Base-by-base conservation (phyloP, 2,888 invertebrate genomes). In the Meiosimyza decipiens region DNA sequence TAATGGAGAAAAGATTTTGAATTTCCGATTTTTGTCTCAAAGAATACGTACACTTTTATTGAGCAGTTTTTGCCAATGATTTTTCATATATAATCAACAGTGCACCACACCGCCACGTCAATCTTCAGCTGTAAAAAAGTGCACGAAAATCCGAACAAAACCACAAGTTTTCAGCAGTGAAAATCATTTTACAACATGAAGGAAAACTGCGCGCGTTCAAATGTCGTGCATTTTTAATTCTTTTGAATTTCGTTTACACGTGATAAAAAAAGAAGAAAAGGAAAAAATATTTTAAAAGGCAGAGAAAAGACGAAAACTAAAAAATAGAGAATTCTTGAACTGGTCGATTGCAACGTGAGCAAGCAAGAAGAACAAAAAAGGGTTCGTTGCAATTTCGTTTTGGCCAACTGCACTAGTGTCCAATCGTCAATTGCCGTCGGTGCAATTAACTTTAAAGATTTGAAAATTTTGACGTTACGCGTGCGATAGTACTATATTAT, bases 331-430 rank as follows among this genome's bases (percentile, higher is more conserved):
- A 12, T 62, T 62, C 62, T 62, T 40, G 40, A 57, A 40, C 18
- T 16, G 40, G n/a, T 63, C 47, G 18, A 11, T 40, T 40, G 40
- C 40, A 40, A 40, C 40, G 40, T 40, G 40, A 40, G 40, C 9
- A 11, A 40, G 40, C 40, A 40, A 40, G 40, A 11, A 6, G 12
- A 6, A 51, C 7, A 18, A n/a, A 22, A 28, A 70, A 18, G 52
- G 70, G 70, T 54, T 70, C 40, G 54, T 18, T 62, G 63, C 63
- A 62, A 22, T 63, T 63, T 63, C 13, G 16, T 47, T 52, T 40
- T 54, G 70, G 16, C 54, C 62, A 70, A 70, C 54, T 54, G 62
- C 70, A 28, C 63, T 63, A 70, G 70, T 70, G 13, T 63, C 47
- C 62, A 47, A 18, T 64, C 4, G 13, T 13, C n/a, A 57, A 57